A percentile compares a stretch with the other conserved stretches of the same genome.
Conservation (phyloP, 2,797 vertebrate species). For the Pangasius djambal region DNA sequence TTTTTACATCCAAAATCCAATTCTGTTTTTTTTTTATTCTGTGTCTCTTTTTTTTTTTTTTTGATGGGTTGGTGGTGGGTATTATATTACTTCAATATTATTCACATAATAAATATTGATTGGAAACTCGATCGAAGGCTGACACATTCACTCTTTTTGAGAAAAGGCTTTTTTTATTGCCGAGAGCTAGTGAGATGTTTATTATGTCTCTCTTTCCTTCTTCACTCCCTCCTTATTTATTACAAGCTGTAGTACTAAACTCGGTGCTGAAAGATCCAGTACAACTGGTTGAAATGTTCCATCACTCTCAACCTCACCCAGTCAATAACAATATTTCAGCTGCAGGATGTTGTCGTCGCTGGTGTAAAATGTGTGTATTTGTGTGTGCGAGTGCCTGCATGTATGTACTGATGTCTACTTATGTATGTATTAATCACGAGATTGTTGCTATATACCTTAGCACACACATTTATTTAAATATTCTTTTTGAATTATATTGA, state of each 20-base stretch:
- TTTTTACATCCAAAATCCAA: background rate
- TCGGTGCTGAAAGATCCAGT: background rate
- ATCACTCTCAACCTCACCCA: background rate
- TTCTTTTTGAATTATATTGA: background rate
- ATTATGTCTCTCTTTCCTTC: background rate
- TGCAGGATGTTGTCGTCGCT: background rate
- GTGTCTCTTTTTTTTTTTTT: background rate
- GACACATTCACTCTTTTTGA: background rate
- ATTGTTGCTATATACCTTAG: background rate
- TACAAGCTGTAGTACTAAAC: background rate
- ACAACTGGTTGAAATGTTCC: background rate
- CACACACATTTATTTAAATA: background rate
- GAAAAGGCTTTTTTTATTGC: background rate
- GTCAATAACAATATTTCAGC: constrained; percentile 1
- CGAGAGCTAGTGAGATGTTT: background rate
- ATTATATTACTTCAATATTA: background rate
- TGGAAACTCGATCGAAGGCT: background rate
- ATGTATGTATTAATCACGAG: background rate
- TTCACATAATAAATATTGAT: background rate
- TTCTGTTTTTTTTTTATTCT: background rate
- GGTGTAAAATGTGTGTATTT: background rate
- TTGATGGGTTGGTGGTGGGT: background rate
- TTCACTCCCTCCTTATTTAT: background rate
- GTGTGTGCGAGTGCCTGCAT: background rate
- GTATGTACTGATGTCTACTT: background rate